Evolutionary conservation across 2,888 invertebrate species (phyloP), one percentile per base, ranked within the genome.

Genomic region (Boloria selene): DNA sequence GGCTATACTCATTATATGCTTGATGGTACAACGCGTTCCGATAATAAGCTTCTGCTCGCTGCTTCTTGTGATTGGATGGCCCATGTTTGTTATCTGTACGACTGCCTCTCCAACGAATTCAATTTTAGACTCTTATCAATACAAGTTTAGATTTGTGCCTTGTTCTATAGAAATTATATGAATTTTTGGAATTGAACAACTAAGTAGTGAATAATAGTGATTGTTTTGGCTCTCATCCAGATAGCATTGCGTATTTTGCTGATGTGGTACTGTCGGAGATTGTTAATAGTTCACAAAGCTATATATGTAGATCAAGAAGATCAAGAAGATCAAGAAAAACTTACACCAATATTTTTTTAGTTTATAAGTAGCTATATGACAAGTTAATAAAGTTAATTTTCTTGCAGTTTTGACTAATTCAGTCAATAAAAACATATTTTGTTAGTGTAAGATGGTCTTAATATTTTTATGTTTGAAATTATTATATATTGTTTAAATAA

Each of bases 191-290:
- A 70, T 68, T 64, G 77, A 72, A 73, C 75, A 79, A 80, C 77
- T 89, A 88, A 87, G 83, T 87, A 86, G 85, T 86, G 87, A 86
- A 88, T 88, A 89, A 87, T 86, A 85, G 86, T 89, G 88, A 90
- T 90, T 90, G 89, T 88, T 86, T 91, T 91, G 91, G 90, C 90
- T 80, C 79, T 73, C 81, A 78, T 84, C 90, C 91, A 91, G 89
- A 86, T 86, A 86, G 88, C 87, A 85, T 10, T 82, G 84, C 81
- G 77, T 80, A 81, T 85, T 85, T 80, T 78, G 84, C 87, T 86
- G 85, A 87, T 83, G 82, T 78, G 81, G 78, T 75, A 79, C 81
- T 77, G 74, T 66, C 53, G 60, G 31, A 17, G 16, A 18, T 55
- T 64, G 45, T 64, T 64, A 44, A 66, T 58, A 52, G 38, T 60